Evolutionary conservation across 1,140 invertebrate species (phyloP), one percentile per base, ranked within the genome.

Genomic region (Polypedilum vanderplanki): DNA sequence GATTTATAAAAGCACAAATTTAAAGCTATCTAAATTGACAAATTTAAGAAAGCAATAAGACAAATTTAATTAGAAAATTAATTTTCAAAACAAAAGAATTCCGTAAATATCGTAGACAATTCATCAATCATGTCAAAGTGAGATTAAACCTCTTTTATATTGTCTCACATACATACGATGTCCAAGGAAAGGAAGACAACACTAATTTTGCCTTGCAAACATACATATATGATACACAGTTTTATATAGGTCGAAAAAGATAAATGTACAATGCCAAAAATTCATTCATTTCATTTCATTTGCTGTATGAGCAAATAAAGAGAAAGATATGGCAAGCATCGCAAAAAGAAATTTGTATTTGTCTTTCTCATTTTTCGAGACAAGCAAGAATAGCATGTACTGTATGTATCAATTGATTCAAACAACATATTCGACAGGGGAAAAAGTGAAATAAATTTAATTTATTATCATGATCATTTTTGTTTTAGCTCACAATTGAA

Each of bases 241-340:
- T 10, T 46, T 9, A 57, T 12, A 9, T 57, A 57, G 12, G 4
- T n/a, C 12, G 12, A 12, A 4, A 9, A 15, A n/a, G 12, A 4
- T 57, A 12, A 57, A 57, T 57, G 12, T 57, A 57, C 46, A 15
- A 57, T 57, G n/a, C 12, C 46, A n/a, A 57, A 57, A 57, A n/a
- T 46, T 46, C 41, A 46, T 46, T 46, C 41, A 46, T 46, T 33
- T 46, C 41, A 46, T 46, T 33, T 57, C 46, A 57, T 57, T 57
- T 57, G n/a, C n/a, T 15, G 3, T n/a, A 12, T 57, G 12, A 57
- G 46, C 3, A 57, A 57, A 12, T n/a, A 46, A 15, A 57, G 15
- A 57, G n/a, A 57, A 12, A 33, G 46, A 57, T 12, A n/a, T 4
- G 46, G 46, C n/a, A 57, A n/a, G 12, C 46, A 57, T 57, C 15